Evolutionary conservation across 35 echinoderm and acorn worm species (phyloP).

Genomic region (Lytechinus pictus): DNA sequence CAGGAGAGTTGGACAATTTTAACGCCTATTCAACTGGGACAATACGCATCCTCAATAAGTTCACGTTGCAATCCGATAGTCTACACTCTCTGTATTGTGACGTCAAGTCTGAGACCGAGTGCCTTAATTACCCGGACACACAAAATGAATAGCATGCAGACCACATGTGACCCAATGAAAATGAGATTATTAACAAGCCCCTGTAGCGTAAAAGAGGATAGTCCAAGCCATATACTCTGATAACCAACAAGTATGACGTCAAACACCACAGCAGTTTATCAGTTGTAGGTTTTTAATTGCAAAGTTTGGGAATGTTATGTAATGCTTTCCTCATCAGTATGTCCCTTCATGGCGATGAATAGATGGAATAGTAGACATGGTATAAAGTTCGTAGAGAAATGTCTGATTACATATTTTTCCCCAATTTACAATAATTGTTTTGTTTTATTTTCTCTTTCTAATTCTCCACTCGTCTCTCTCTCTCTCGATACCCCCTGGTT

Average conservation of each 20-base stretch:
- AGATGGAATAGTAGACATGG: neutral
- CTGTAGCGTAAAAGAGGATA: neutral
- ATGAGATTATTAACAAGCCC: neutral
- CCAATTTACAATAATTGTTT: too few species aligned
- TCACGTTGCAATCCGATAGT: neutral
- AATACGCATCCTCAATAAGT: neutral
- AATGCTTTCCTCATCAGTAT: neutral
- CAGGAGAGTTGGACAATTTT: neutral
- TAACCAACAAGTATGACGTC: conserved; percentile 1
- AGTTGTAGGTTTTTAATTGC: neutral
- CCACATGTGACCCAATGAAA: neutral
- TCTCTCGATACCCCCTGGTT: too few species aligned
- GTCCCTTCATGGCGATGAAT: neutral
- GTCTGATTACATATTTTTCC: too few species aligned
- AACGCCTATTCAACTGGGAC: neutral
- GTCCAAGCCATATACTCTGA: neutral
- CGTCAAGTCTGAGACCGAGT: neutral
- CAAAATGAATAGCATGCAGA: neutral
- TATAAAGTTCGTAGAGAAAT: neutral
- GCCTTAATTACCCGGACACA: neutral
- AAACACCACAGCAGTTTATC: neutral
- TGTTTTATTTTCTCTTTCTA: too few species aligned
- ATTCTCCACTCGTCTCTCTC: too few species aligned
- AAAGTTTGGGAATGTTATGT: neutral
- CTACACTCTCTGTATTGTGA: neutral